phyloP scores from a whole-genome alignment of 2,797 vertebrate species.

The Lepus oiostolus region DNA sequence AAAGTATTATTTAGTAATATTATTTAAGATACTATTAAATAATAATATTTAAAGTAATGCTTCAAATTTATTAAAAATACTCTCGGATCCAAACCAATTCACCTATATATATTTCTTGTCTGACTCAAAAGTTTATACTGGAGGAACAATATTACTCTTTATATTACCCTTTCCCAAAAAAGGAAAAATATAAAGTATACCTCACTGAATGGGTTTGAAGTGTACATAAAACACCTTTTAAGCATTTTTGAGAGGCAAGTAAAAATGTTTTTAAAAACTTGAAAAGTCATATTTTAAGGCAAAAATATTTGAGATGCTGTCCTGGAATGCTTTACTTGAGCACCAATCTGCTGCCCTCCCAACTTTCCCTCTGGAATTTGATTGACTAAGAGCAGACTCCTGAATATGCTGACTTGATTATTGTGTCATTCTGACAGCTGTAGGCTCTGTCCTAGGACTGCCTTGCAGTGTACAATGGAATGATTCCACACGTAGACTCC shows the following conservation, averaged over 20 bases:
- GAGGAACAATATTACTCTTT: neutral
- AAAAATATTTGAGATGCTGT: neutral
- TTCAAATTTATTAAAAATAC: constrained; percentile 62
- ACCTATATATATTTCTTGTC: neutral
- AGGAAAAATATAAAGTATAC: constrained; percentile 28
- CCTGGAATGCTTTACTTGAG: neutral
- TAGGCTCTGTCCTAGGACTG: neutral
- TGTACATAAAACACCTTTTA: neutral
- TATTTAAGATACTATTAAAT: too few relatives aligned
- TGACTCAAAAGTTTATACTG: neutral
- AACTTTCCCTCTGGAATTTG: neutral
- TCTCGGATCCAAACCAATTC: neutral
- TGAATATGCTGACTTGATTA: neutral
- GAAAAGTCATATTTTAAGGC: neutral
- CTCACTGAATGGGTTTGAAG: constrained; percentile 56
- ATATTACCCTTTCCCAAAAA: constrained; percentile 19
- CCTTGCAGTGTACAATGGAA: neutral
- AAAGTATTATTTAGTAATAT: constrained; percentile 6
- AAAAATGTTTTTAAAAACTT: neutral
- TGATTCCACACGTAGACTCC: neutral
- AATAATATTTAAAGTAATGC: neutral
- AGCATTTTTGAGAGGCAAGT: constrained; percentile 40
- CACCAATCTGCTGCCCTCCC: neutral
- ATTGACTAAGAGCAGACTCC: neutral
- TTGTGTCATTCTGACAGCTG: neutral